These are phyloP conservation scores for Xiphorhynchus erythropygius DNA, from an alignment of 2,797 vertebrate species.

Conservation along the genomic window DNA sequence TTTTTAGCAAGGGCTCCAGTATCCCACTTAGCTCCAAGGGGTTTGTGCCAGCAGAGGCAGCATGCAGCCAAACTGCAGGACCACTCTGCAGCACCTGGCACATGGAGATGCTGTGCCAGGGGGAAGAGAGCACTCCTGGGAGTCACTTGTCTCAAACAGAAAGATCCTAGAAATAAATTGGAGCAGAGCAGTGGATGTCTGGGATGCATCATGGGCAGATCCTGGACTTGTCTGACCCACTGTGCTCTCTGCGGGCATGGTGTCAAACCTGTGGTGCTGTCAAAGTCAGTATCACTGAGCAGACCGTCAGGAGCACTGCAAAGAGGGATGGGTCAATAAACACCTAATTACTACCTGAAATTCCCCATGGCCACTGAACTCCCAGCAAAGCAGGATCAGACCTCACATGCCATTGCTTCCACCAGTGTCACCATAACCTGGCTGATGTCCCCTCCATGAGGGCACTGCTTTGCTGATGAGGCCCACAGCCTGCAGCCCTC, in stretches of 20 bases:
- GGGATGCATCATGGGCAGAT: background rate
- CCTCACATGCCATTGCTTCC: background rate
- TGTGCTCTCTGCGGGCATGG: rapidly evolving
- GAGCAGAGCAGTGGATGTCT: background rate
- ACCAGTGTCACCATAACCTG: rapidly evolving
- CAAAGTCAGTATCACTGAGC: rapidly evolving
- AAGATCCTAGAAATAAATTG: background rate
- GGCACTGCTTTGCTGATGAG: rapidly evolving
- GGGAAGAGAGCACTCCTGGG: background rate
- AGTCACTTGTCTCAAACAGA: background rate
- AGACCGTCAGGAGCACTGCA: rapidly evolving
- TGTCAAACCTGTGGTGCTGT: background rate
- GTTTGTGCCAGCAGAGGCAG: background rate
- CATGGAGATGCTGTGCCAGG: rapidly evolving
- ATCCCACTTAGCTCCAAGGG: background rate
- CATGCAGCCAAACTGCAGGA: background rate
- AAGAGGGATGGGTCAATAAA: background rate
- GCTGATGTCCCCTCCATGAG: rapidly evolving
- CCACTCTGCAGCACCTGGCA: background rate
- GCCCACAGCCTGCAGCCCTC: background rate
- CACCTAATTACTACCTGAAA: background rate
- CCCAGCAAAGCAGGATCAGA: background rate
- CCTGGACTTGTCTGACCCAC: background rate
- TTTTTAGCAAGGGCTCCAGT: background rate
- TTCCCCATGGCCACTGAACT: rapidly evolving